These are phyloP conservation scores for Stigmatopora argus DNA, from an alignment of 2,113 vertebrate species.

Conservation along the genomic window DNA sequence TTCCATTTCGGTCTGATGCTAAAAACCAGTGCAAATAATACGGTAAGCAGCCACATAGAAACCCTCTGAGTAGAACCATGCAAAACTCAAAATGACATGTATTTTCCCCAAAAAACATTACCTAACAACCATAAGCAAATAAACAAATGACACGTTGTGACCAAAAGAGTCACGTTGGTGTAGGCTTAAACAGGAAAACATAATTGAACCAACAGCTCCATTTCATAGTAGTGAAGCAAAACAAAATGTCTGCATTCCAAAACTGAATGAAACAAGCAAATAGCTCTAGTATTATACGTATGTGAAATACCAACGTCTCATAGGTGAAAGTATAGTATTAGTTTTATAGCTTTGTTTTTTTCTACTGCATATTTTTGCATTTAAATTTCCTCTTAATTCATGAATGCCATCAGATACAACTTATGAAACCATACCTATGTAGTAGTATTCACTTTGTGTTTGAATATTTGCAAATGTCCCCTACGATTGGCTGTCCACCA, in stretches of 20 bases:
- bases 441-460: no score
- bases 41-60: neutral
- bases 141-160: neutral
- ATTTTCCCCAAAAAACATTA: neutral
- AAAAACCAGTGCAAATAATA: neutral
- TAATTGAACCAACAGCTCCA: neutral
- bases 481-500: no score
- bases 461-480: no score
- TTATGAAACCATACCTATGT: no score
- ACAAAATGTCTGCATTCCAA: neutral
- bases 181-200: neutral
- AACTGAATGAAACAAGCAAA: no score
- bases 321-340: no score
- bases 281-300: no score
- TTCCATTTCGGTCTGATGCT: neutral
- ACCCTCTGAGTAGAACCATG: neutral
- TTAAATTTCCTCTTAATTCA: no score
- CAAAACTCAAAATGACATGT: neutral
- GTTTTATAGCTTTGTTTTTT: no score
- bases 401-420: no score
- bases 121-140: neutral
- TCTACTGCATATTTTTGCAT: no score
- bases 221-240: neutral
- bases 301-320: no score
- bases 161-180: neutral